These are phyloP conservation scores for Spheniscus mendiculus DNA, from an alignment of 2,113 vertebrate genomes.

Conservation along the genomic window DNA sequence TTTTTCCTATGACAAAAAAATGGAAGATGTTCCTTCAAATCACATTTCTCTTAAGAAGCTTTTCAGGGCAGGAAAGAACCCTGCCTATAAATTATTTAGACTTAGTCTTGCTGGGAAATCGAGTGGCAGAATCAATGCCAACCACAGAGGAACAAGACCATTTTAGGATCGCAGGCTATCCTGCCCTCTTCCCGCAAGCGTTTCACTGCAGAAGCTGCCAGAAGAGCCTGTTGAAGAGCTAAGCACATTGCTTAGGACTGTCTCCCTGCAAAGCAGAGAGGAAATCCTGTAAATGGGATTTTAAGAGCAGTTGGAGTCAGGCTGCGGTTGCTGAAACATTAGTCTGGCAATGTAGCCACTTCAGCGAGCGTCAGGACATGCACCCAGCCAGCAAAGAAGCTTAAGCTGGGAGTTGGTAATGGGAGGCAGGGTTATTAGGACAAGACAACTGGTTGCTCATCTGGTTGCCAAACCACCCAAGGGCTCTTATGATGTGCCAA, in stretches of 20 bases:
- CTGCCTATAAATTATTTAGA: not conserved
- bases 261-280: not conserved
- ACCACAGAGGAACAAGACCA: not conserved
- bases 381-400: not conserved
- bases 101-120: not conserved
- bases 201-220: not conserved
- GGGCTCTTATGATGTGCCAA: not conserved
- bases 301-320: not conserved
- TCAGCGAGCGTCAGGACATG: not conserved
- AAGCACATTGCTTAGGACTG: not conserved
- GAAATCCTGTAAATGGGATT: slow-evolving; percentile 18
- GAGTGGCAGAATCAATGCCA: not conserved
- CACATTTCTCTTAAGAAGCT: not conserved
- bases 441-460: not conserved
- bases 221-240: not conserved
- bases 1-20: not conserved
- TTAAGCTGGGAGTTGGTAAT: not conserved
- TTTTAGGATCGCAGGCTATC: not conserved
- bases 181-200: not conserved
- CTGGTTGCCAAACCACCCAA: not conserved
- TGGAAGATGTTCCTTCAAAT: not conserved
- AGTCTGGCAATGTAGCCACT: not conserved
- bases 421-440: not conserved
- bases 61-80: not conserved
- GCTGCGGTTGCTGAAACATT: not conserved